These are phyloP conservation scores for Drosophila longiperda DNA, from an alignment of 2,888 invertebrate genomes.

Conservation along the genomic window DNA sequence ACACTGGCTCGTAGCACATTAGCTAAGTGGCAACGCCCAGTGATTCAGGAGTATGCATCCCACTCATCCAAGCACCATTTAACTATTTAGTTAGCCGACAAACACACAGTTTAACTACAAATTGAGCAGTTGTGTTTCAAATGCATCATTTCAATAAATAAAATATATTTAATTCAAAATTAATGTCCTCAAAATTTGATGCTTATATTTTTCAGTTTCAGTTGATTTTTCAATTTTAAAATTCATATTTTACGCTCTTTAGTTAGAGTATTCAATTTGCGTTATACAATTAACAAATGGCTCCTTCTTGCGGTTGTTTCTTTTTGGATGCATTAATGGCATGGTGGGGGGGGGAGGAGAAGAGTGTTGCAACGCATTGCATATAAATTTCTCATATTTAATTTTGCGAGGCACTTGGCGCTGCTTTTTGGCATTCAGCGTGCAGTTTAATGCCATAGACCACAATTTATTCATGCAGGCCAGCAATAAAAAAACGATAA, in stretches of 20 bases:
- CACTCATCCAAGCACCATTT: slow-evolving; percentile 24
- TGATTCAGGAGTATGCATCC: neutral
- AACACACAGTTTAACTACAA: neutral
- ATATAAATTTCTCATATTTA: slow-evolving; percentile 79
- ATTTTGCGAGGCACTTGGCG: slow-evolving; percentile 68
- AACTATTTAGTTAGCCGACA: slow-evolving; percentile 3
- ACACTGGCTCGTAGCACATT: slow-evolving; percentile 30
- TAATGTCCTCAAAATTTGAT: neutral
- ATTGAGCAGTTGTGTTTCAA: neutral
- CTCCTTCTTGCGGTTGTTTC: slow-evolving; percentile 10
- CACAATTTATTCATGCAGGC: slow-evolving; percentile 58
- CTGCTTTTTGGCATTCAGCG: slow-evolving; percentile 59
- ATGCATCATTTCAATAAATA: neutral
- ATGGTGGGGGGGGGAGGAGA: slow-evolving; percentile 33
- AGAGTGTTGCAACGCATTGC: slow-evolving; percentile 52
- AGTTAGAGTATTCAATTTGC: slow-evolving; percentile 32
- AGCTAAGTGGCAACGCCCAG: slow-evolving; percentile 31
- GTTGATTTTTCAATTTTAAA: neutral
- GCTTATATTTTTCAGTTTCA: neutral
- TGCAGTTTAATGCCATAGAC: slow-evolving; percentile 60
- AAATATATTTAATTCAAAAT: neutral
- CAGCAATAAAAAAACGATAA: slow-evolving; percentile 12
- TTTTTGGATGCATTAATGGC: slow-evolving; percentile 71
- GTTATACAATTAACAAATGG: slow-evolving; percentile 5
- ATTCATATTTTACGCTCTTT: neutral